These are phyloP conservation scores for Polietes domitor DNA, from an alignment of 2,888 invertebrate genomes.

Conservation along the genomic window DNA sequence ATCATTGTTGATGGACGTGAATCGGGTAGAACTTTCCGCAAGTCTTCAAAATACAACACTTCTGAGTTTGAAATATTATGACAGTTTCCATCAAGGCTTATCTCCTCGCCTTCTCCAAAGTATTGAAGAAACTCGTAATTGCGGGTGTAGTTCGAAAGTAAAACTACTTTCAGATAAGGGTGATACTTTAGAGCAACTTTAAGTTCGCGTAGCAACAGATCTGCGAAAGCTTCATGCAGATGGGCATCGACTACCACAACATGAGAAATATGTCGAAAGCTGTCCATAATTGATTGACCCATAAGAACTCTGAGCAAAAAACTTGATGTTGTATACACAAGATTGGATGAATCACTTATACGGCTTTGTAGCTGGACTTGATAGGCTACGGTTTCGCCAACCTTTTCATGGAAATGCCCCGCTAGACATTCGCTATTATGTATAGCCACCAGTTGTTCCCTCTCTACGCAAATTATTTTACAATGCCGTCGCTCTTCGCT, in stretches of 20 bases:
- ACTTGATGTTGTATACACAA: slow-evolving; percentile 73
- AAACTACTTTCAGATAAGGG: slow-evolving; percentile 88
- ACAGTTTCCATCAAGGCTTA: slow-evolving; percentile 45
- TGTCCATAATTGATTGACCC: slow-evolving; percentile 84
- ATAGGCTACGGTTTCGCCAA: slow-evolving; percentile 86
- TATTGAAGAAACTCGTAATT: slow-evolving; percentile 69
- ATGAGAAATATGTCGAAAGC: slow-evolving; percentile 84
- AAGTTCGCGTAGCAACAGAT: slow-evolving; percentile 92
- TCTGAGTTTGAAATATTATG: slow-evolving; percentile 22
- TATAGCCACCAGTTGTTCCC: slow-evolving; percentile 92
- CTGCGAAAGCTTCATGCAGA: slow-evolving; percentile 93
- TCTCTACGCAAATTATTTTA: slow-evolving; percentile 95
- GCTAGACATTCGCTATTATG: slow-evolving; percentile 92
- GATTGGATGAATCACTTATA: slow-evolving; percentile 71
- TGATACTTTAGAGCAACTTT: slow-evolving; percentile 86
- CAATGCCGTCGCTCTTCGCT: slow-evolving; percentile 84
- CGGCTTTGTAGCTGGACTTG: slow-evolving; percentile 72
- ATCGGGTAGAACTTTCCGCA: slow-evolving; percentile 57
- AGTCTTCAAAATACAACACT: slow-evolving; percentile 67
- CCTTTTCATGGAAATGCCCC: slow-evolving; percentile 85
- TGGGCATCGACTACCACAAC: slow-evolving; percentile 95
- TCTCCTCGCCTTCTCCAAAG: slow-evolving; percentile 69
- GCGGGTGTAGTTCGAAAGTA: slow-evolving; percentile 89
- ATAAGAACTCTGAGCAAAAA: slow-evolving; percentile 89
- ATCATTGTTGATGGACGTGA: slow-evolving; percentile 43